Evolutionary conservation across 2,888 invertebrate species (phyloP), one percentile per base, ranked within the genome.

Genomic region (Onthophagus sagittarius): DNA sequence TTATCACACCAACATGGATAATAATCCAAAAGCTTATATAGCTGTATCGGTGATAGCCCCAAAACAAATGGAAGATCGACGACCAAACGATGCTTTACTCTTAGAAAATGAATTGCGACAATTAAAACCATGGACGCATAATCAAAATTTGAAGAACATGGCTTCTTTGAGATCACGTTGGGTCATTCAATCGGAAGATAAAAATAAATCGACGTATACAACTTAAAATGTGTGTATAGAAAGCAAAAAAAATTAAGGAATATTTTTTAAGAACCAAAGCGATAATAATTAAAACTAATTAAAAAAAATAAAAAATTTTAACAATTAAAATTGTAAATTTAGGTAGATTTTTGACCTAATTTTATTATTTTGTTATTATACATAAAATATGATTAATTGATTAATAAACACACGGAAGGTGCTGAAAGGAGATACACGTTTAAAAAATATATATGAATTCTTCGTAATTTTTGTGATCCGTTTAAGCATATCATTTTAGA

Each of bases 21-120:
- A 83, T 77, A 84, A 81, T 74, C 84, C 84, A 6, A 85, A 84
- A 75, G 85, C 85, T 4, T 86, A 86, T 77, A 84, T 86, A 63
- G 85, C 86, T 0, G 85, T 86, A 5, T 85, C 85, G 11, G 83
- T 85, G 31, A 84, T 85, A 76, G 84, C 85, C 6, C 85, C 85
- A 4, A 85, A 84, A 75, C 79, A 82, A 4, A 75, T 79, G 15
- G 76, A 79, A 64, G 71, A 76, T 0, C 71, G 77, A 23, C 77
- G 78, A 23, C 78, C 78, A 11, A 75, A 76, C 15, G 81, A 83
- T 32, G 83, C 83, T 64, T 73, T 82, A 31, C 77, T 79, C 64
- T 75, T 86, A 70, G 85, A 85, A 78, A 83, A 84, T 70, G 84
- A 86, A 76, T 78, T 86, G 73, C 80, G 82, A 71, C 82, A 83